Percentiles rank a stretch among this genome's conserved stretches.
These are phyloP conservation scores for Rattus rattus DNA, from an alignment of 2,113 vertebrate species.

Conservation along the genomic window DNA sequence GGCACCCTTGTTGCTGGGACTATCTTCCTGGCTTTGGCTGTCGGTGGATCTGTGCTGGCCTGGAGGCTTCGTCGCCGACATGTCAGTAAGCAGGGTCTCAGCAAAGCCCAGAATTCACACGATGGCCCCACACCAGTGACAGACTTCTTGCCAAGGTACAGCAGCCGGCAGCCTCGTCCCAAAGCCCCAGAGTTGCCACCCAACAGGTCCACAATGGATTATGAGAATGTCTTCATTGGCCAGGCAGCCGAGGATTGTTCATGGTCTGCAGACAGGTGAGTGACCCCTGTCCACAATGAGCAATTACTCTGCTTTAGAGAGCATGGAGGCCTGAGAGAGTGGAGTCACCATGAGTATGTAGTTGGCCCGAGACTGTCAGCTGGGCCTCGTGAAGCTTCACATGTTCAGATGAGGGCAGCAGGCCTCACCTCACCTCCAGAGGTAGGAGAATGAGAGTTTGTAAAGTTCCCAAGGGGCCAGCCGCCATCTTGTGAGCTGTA, in stretches of 20 bases:
- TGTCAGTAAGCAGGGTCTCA: rapidly evolving
- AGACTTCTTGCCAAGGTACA: conserved; percentile 68
- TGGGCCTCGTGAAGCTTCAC: neutral
- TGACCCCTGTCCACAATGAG: neutral
- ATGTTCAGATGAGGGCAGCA: no score
- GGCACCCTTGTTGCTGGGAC: rapidly evolving
- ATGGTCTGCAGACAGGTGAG: conserved; percentile 40
- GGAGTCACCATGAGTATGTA: no score
- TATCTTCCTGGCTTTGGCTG: neutral
- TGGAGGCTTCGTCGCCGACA: neutral
- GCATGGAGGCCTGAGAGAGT: neutral
- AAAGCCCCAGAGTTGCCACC: rapidly evolving
- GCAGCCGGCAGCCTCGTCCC: conserved; percentile 29
- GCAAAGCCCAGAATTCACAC: neutral
- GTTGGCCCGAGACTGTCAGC: neutral
- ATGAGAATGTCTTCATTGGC: conserved; percentile 84
- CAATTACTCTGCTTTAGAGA: no score
- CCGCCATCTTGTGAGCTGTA: neutral
- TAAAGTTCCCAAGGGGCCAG: no score
- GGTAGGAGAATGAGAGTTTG: neutral
- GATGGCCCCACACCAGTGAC: rapidly evolving
- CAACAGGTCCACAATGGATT: neutral
- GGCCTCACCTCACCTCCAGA: neutral
- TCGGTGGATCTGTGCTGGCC: neutral
- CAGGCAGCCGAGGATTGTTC: rapidly evolving